Percentiles rank a stretch among this genome's conserved stretches.
These are phyloP conservation scores for Salpingus planirostris DNA, from an alignment of 2,888 invertebrate genomes.

Conservation along the genomic window DNA sequence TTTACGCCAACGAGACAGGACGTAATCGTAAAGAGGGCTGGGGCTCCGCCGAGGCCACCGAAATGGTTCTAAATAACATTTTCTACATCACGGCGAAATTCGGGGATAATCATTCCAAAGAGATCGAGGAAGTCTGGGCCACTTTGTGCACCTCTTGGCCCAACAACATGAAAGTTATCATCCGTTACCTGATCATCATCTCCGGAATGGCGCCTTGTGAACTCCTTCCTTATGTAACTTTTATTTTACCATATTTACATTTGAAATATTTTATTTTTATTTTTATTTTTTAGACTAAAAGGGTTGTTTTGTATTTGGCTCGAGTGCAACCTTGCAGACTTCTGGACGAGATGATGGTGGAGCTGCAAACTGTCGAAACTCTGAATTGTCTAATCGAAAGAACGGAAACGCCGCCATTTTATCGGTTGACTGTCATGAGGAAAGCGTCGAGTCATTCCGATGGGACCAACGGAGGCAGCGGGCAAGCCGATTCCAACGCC, in stretches of 20 bases:
- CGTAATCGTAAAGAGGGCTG: slow-evolving; percentile 82
- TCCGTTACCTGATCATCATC: slow-evolving; percentile 91
- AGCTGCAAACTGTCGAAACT: slow-evolving; percentile 94
- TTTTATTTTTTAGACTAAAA: slow-evolving; percentile 73
- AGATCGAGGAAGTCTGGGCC: slow-evolving; percentile 94
- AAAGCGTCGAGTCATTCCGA: slow-evolving; percentile 81
- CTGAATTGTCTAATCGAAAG: slow-evolving; percentile 92
- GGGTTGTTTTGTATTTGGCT: slow-evolving; percentile 88
- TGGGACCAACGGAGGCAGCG: slow-evolving; percentile 45
- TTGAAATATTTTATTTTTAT: slow-evolving; percentile 6
- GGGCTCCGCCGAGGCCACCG: slow-evolving; percentile 98
- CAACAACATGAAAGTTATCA: slow-evolving; percentile 92
- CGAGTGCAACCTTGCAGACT: slow-evolving; percentile 85
- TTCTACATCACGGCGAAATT: slow-evolving; percentile 98
- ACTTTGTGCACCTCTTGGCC: slow-evolving; percentile 94
- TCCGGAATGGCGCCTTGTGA: slow-evolving; percentile 96
- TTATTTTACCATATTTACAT: slow-evolving; percentile 2
- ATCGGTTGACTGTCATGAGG: slow-evolving; percentile 84
- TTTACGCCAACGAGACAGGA: slow-evolving; percentile 48
- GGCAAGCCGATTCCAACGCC: slow-evolving; percentile 42
- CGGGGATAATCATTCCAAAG: slow-evolving; percentile 90
- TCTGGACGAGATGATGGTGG: slow-evolving; percentile 94
- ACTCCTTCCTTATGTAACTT: slow-evolving; percentile 80
- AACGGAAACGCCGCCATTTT: slow-evolving; percentile 97
- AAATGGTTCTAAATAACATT: slow-evolving; percentile 98